Evolutionary conservation across 1,140 invertebrate genomes (phyloP).

Genomic region (Plectrocnemia conspersa): DNA sequence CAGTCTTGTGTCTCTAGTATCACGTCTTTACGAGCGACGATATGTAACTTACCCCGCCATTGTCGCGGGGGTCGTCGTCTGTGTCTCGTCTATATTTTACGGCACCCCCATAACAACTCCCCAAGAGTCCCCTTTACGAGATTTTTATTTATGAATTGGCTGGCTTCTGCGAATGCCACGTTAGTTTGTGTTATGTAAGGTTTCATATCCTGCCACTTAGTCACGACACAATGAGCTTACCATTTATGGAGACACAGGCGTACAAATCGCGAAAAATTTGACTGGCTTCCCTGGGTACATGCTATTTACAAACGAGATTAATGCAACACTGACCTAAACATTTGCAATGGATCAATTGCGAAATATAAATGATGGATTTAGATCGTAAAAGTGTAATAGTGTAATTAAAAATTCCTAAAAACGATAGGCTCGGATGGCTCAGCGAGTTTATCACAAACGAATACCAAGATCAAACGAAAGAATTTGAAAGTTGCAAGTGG

Average conservation of each 20-base stretch:
- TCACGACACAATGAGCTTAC: slow-evolving; percentile 11
- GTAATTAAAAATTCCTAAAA: background rate
- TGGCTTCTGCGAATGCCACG: slow-evolving; percentile 22
- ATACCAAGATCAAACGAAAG: no score
- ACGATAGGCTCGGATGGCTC: no score
- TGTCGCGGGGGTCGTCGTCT: slow-evolving; percentile 3
- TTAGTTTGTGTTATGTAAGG: slow-evolving; percentile 29
- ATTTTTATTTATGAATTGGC: slow-evolving; percentile 35
- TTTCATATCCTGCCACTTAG: slow-evolving; percentile 21
- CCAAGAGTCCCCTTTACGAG: slow-evolving; percentile 19
- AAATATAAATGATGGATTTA: no score
- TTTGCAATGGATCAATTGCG: no score
- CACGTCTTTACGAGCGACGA: slow-evolving; percentile 5
- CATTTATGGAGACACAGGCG: no score
- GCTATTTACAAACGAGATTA: no score
- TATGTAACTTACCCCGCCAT: slow-evolving; percentile 8
- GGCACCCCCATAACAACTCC: background rate
- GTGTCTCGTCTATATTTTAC: slow-evolving; percentile 19
- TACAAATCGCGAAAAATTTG: no score
- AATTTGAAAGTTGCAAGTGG: slow-evolving; percentile 7
- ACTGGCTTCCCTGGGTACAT: no score
- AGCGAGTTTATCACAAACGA: slow-evolving; percentile 3
- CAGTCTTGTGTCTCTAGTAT: background rate
- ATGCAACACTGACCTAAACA: no score
- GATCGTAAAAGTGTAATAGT: no score